Conservation (phyloP, 2,888 invertebrate species). For the Diabrotica balteata region DNA sequence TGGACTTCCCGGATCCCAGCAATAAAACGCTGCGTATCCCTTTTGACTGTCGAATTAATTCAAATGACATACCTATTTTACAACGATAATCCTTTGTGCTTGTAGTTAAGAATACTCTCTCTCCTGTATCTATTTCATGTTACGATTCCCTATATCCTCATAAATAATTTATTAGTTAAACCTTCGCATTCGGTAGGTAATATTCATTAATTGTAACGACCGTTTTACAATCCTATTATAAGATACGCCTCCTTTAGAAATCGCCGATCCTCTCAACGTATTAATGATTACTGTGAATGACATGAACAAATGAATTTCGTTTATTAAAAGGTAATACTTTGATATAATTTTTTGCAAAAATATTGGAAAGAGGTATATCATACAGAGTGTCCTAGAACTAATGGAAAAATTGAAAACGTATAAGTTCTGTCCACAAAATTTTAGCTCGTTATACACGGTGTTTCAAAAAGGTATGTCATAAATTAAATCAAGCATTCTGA, state of each 20-base stretch:
- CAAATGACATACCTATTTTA: slow-evolving; percentile 32
- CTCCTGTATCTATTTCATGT: slow-evolving; percentile 9
- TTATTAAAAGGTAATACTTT: too few relatives aligned
- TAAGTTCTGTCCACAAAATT: too few relatives aligned
- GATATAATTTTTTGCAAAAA: too few relatives aligned
- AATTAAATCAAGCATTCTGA: too few relatives aligned
- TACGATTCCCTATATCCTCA: background rate
- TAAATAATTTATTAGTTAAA: slow-evolving; percentile 12
- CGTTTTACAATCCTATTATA: slow-evolving; percentile 8
- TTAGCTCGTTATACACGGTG: too few relatives aligned
- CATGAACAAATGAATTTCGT: too few relatives aligned
- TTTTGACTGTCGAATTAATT: slow-evolving; percentile 43
- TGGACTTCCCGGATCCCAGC: slow-evolving; percentile 42
- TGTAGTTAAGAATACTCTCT: slow-evolving; percentile 7
- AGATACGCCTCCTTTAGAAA: background rate
- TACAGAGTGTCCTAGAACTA: too few relatives aligned
- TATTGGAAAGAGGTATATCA: too few relatives aligned
- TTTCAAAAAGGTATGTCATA: too few relatives aligned
- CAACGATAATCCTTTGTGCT: slow-evolving; percentile 12
- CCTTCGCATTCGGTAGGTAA: slow-evolving; percentile 1
- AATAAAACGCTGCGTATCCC: slow-evolving; percentile 38
- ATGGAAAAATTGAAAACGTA: too few relatives aligned
- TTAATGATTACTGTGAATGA: too few relatives aligned
- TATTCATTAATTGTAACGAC: slow-evolving; percentile 4
- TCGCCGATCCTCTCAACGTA: too few relatives aligned